Base-by-base conservation (phyloP, 1,140 invertebrate genomes). In the Ceratina japonica region DNA sequence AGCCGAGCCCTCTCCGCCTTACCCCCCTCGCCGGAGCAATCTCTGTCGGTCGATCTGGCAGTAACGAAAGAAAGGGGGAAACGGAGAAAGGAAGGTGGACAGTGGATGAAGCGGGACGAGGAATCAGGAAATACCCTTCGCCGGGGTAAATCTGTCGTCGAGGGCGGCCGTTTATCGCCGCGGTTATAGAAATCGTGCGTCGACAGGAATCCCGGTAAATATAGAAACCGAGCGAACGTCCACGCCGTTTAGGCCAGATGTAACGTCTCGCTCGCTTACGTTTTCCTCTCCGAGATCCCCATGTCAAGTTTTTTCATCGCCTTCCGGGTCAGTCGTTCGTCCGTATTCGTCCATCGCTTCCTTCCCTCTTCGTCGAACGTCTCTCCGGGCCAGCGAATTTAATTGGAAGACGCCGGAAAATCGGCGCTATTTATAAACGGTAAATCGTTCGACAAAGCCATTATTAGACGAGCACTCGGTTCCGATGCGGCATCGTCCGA, bases 191-290 rank as follows among this genome's bases (percentile, higher is more conserved):
- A 87, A 85, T 86, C 82, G 74, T 83, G 71, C 81, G 86, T 78
- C 79, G 80, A 81, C 86, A 75, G 79, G 73, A 86, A 87, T 84
- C 37, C 5, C 80, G 78, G 54, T 87, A 87, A 87, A 87, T 87
- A 87, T 87, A 87, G 86, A 83, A 44, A 79, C 80, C 51, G 63
- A 54, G 52, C 75, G 52, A 62, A 49, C 76, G 79, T 82, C 76
- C 51, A 73, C 49, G 73, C 37, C 80, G 73, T 82, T 87, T 87
- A 87, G 87, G 79, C 88, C 88, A 89, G 88, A 89, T 89, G 88
- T 87, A 88, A 89, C 87, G 86, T 88, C 88, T 89, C 87, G 86
- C 88, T 88, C 87, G 86, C 87, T 89, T 89, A 87, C 88, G 88
- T 87, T 88, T 85, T 84, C 70, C 24, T 79, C 71, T 18, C 49